Conservation (phyloP, 2,888 invertebrate genomes). For the Ypsolopha scabrella region DNA sequence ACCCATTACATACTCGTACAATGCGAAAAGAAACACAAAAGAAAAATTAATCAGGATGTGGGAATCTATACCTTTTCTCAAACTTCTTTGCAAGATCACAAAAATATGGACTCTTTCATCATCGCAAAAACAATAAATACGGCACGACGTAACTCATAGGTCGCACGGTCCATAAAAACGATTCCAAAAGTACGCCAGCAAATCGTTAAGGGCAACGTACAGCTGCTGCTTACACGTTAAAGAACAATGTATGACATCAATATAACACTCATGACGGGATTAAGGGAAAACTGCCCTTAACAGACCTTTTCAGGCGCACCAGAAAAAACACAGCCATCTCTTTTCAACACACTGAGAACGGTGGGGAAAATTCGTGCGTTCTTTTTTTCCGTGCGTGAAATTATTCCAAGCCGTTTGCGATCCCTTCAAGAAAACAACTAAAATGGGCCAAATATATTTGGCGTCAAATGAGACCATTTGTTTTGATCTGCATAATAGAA, state of each 20-base stretch:
- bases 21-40: too few species aligned
- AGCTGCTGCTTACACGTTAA: constrained; percentile 21
- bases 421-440: constrained; percentile 21
- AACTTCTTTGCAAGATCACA: too few species aligned
- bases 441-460: constrained; percentile 47
- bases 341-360: constrained; percentile 9
- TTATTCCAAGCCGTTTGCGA: constrained; percentile 42
- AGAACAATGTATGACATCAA: constrained; percentile 40
- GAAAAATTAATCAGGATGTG: too few species aligned
- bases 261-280: constrained; percentile 26
- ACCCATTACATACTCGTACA: too few species aligned
- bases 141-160: too few species aligned
- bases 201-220: constrained; percentile 14
- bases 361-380: constrained; percentile 7
- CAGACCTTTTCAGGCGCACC: constrained; percentile 15
- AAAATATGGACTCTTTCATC: too few species aligned
- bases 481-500: constrained; percentile 36
- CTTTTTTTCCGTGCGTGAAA: constrained; percentile 15
- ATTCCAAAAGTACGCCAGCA: background rate
- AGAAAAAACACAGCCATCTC: constrained; percentile 15
- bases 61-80: too few species aligned
- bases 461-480: constrained; percentile 53
- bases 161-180: too few species aligned
- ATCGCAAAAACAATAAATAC: too few species aligned
- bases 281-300: constrained; percentile 20